Conservation (phyloP, 2,113 vertebrate genomes). For the Upupa epops region DNA sequence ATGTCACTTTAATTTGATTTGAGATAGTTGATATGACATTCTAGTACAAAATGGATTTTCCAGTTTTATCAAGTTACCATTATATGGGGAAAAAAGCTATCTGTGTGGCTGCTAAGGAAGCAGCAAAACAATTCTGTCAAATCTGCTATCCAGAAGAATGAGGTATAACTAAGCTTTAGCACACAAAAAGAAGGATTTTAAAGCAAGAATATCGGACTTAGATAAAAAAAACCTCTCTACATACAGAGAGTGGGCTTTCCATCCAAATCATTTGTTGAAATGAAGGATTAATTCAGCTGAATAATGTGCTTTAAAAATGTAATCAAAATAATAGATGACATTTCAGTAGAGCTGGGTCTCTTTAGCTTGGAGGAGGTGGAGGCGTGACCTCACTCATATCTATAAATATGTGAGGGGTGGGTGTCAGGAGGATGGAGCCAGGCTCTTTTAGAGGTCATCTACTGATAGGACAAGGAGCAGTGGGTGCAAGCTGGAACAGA, state of each 20-base stretch:
- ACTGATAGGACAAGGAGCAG: too few species aligned
- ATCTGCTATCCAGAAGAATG: neutral
- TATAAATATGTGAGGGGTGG: too few species aligned
- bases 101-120: neutral
- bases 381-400: too few species aligned
- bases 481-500: too few species aligned
- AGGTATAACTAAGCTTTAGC: neutral
- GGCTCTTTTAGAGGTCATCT: too few species aligned
- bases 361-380: too few species aligned
- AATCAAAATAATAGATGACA: neutral
- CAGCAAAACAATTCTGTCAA: neutral
- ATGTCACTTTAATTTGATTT: neutral
- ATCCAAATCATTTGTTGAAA: neutral
- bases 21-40: neutral
- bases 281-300: neutral
- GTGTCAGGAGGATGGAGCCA: too few species aligned
- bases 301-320: neutral
- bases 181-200: neutral
- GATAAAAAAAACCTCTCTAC: neutral
- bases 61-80: neutral
- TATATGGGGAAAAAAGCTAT: neutral
- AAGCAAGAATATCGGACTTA: neutral
- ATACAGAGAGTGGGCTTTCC: neutral
- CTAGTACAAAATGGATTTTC: neutral
- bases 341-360: neutral